Conservation (phyloP, 2,113 vertebrate genomes). For the Pseudopodoces humilis region DNA sequence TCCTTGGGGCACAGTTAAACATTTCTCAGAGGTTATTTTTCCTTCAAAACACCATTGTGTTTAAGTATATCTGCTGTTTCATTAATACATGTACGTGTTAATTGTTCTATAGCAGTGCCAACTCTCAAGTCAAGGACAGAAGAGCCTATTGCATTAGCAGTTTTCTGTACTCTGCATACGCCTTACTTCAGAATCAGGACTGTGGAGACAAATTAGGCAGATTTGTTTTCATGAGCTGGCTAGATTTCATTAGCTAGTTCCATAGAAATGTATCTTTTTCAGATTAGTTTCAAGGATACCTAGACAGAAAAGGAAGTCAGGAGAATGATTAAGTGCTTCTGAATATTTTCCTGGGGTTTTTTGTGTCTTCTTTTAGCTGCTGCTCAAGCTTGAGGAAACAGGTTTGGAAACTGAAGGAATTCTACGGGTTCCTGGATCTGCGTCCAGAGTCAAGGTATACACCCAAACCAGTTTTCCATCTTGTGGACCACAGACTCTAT, state of each 20-base stretch:
- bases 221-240: neutral
- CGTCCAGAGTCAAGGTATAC: slow-evolving; percentile 91
- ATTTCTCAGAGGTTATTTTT: neutral
- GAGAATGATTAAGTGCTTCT: neutral
- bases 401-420: slow-evolving; percentile 95
- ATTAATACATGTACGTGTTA: neutral
- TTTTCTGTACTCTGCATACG: neutral
- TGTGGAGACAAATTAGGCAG: neutral
- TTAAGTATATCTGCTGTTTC: neutral
- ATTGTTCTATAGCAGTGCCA: neutral
- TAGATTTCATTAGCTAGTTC: neutral
- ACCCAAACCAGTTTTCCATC: neutral
- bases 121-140: neutral
- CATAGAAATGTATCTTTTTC: neutral
- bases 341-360: neutral
- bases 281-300: neutral
- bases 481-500: neutral
- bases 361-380: slow-evolving; percentile 73
- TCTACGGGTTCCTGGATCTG: slow-evolving; percentile 91
- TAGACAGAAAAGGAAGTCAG: neutral
- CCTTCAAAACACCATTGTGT: slow-evolving; percentile 20
- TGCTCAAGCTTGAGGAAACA: slow-evolving; percentile 89
- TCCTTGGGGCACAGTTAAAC: neutral
- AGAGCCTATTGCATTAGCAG: neutral
- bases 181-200: neutral